phyloP scores from a whole-genome alignment of 2,113 vertebrate genomes.

The Scopus umbretta region DNA sequence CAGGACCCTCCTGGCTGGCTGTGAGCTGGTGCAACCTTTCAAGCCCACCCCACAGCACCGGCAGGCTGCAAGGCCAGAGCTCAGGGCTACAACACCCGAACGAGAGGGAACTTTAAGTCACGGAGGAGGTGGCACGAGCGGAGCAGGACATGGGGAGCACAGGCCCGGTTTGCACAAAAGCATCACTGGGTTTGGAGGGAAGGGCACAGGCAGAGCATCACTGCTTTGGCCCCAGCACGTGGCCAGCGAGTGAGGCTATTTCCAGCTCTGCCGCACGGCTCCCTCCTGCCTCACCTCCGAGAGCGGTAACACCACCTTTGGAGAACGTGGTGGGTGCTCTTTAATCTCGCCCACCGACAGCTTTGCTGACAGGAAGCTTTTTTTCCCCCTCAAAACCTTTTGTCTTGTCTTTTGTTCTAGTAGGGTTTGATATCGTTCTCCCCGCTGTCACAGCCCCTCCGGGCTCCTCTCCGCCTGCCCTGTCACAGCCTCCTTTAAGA shows the following conservation, averaged over 20 bases:
- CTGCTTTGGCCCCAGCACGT: not conserved
- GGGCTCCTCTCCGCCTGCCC: not conserved
- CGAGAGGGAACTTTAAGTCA: not conserved
- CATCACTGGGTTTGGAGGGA: rapidly evolving
- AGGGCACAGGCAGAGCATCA: not conserved
- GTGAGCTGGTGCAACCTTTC: not conserved
- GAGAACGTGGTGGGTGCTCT: not conserved
- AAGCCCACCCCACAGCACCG: not conserved
- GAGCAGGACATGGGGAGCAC: rapidly evolving
- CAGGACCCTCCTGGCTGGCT: not conserved
- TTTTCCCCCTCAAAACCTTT: not conserved
- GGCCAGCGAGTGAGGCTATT: rapidly evolving
- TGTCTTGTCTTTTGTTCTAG: not conserved
- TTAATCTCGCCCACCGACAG: not conserved
- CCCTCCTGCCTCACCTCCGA: not conserved
- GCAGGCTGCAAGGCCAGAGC: not conserved
- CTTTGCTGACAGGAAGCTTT: not conserved
- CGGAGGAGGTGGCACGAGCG: rapidly evolving
- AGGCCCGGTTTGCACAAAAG: not conserved
- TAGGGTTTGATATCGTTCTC: not conserved
- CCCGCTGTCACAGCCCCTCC: not conserved
- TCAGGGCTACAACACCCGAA: not conserved
- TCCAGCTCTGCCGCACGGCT: rapidly evolving
- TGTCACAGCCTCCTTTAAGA: not conserved
- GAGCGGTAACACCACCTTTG: not conserved